Percentiles rank a stretch among this genome's conserved stretches.
These are phyloP conservation scores for Sula dactylatra DNA, from an alignment of 2,113 vertebrate species.

Conservation along the genomic window DNA sequence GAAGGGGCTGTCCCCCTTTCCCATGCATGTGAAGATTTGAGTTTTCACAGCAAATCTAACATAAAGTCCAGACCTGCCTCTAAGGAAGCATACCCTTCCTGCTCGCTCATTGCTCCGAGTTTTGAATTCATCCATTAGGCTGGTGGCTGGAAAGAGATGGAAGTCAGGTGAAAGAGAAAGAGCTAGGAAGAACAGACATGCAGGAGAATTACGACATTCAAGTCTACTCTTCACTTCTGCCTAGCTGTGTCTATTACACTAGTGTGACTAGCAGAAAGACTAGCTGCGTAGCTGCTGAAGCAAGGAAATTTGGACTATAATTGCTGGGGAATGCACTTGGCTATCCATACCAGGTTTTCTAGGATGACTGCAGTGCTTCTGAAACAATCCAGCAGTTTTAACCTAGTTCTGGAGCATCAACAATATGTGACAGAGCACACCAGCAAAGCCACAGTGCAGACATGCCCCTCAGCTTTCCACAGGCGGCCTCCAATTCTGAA, in stretches of 20 bases:
- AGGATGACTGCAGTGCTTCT: not conserved
- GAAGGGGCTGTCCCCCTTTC: not conserved
- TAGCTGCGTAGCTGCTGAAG: not conserved
- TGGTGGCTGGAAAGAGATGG: not conserved
- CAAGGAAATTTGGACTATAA: not conserved
- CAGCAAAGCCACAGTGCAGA: not conserved
- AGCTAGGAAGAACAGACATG: not conserved
- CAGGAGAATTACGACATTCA: not conserved
- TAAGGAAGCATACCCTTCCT: not conserved
- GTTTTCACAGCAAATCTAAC: not conserved
- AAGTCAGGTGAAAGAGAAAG: not conserved
- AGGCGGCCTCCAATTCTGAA: not conserved
- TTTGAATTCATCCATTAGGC: not conserved
- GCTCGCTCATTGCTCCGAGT: not conserved
- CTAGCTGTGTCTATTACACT: not conserved
- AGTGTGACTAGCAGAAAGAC: not conserved
- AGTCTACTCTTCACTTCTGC: not conserved
- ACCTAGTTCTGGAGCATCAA: not conserved
- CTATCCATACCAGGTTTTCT: not conserved
- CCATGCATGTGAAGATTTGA: not conserved
- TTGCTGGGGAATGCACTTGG: rapidly evolving
- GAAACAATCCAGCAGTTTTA: not conserved
- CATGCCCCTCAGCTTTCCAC: not conserved
- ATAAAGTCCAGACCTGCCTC: not conserved
- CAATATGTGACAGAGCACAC: not conserved